Evolutionary conservation across 2,113 vertebrate genomes (phyloP), one percentile per base, ranked within the genome.

Genomic region (Phylloscopus whistleri): DNA sequence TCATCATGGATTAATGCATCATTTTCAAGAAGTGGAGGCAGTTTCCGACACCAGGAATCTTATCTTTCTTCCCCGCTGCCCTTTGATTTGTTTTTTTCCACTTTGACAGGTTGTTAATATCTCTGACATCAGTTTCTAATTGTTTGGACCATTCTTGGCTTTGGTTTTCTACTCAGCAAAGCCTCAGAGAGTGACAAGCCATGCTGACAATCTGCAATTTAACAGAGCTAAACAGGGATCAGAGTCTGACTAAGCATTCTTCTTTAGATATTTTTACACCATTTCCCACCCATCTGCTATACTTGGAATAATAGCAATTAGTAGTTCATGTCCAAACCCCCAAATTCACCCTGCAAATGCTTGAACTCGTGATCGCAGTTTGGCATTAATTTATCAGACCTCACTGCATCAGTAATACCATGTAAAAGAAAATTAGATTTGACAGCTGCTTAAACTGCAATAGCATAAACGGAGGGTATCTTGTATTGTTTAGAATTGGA

Each of bases 171-270:
- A 49, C 44, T 84, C 89, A 91, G 77, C 58, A 89, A 94, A 97
- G 79, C 87, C 64, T 79, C 56, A 89, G 69, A 93, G 59, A 31
- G 89, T 87, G 91, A 91, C 66, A 95, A 96, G 73, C n/a, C 53
- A 64, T 84, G 58, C 52, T 82, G 91, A 89, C 87, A 91, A 76
- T 64, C 66, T 72, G 66, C 70, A 91, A 68, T 89, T 91, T 76
- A 84, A 89, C 60, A 84, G 84, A 89, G 69, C 39, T 95, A 95
- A 96, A 92, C 88, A 78, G 24, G 66, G 87, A 67, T 58, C 86
- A 72, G 48, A 70, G 15, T 30, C 91, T 95, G 89, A 96, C 84
- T 94, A 93, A 92, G 84, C 93, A 72, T 87, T 89, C 73, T 92
- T 85, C 63, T 91, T 92, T 11, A 67, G 84, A 63, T 94, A 82